phyloP scores from a whole-genome alignment of 1,140 invertebrate species.

The Drosophila pruinosa region DNA sequence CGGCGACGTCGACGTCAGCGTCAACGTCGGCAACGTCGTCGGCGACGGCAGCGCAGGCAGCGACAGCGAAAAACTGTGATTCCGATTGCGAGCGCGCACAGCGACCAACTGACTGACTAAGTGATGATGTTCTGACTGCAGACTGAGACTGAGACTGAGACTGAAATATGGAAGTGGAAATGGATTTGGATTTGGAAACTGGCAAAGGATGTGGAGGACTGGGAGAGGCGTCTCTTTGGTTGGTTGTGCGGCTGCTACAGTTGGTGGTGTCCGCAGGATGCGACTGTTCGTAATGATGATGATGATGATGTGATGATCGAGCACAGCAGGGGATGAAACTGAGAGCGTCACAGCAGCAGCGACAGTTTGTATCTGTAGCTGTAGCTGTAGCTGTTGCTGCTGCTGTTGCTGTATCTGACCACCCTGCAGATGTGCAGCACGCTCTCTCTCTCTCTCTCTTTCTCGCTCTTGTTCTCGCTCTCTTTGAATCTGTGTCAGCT shows the following conservation, averaged over 20 bases:
- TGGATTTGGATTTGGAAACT: too few relatives aligned
- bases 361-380: conserved; percentile 16
- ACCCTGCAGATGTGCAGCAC: conserved; percentile 18
- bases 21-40: neutral
- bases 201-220: too few relatives aligned
- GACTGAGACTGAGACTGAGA: conserved; percentile 8
- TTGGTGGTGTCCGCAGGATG: conserved; percentile 32
- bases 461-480: neutral
- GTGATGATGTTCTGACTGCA: conserved; percentile 49
- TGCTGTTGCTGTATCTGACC: conserved; percentile 24
- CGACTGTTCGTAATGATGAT: conserved; percentile 23
- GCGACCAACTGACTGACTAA: conserved; percentile 68
- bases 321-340: conserved; percentile 69
- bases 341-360: conserved; percentile 18
- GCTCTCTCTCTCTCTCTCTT: conserved; percentile 8
- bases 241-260: conserved; percentile 40
- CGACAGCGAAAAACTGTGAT: conserved; percentile 39
- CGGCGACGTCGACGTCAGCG: conserved; percentile 4
- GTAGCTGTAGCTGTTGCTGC: conserved; percentile 16
- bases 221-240: conserved; percentile 47
- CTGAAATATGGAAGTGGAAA: conserved; percentile 22
- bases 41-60: conserved; percentile 15
- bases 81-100: conserved; percentile 58
- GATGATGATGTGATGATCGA: conserved; percentile 46
- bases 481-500: conserved; percentile 71